Evolutionary conservation across 2,797 vertebrate species (phyloP).

Genomic region (Rhyacichthys aspro): DNA sequence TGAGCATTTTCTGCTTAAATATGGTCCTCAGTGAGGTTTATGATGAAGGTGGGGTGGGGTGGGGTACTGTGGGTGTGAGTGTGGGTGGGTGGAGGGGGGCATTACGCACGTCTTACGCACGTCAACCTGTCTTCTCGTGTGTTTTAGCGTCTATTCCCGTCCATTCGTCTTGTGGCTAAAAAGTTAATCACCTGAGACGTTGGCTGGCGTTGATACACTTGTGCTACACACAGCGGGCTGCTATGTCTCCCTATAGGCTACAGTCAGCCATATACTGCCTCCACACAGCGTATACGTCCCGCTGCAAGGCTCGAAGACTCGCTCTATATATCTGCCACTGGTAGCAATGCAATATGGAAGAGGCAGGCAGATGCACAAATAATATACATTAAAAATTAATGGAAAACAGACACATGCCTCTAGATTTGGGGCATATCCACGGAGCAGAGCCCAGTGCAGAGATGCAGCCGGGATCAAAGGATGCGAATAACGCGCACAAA

Average conservation of each 20-base stretch:
- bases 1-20: constrained; percentile 56
- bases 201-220: constrained; percentile 31
- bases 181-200: constrained; percentile 52
- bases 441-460: constrained; percentile 48
- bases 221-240: constrained; percentile 12
- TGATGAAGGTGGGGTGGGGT: constrained; percentile 35
- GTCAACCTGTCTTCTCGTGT: constrained; percentile 56
- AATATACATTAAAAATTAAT: constrained; percentile 55
- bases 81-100: constrained; percentile 30
- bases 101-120: constrained; percentile 73
- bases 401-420: constrained; percentile 59
- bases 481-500: constrained; percentile 33
- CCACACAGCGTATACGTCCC: constrained; percentile 25
- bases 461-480: constrained; percentile 46
- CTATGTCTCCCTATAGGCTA: constrained; percentile 8
- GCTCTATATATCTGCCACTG: constrained; percentile 10
- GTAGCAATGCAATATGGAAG: constrained; percentile 31
- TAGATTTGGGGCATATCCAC: constrained; percentile 45
- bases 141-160: constrained; percentile 49
- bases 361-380: constrained; percentile 44
- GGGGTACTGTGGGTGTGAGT: constrained; percentile 32
- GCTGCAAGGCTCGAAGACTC: background rate
- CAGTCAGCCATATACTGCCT: constrained; percentile 24
- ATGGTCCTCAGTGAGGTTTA: constrained; percentile 54
- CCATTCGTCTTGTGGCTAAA: constrained; percentile 25